These are phyloP conservation scores for Ophion obscuratus DNA, from an alignment of 2,888 invertebrate genomes.

Conservation along the genomic window DNA sequence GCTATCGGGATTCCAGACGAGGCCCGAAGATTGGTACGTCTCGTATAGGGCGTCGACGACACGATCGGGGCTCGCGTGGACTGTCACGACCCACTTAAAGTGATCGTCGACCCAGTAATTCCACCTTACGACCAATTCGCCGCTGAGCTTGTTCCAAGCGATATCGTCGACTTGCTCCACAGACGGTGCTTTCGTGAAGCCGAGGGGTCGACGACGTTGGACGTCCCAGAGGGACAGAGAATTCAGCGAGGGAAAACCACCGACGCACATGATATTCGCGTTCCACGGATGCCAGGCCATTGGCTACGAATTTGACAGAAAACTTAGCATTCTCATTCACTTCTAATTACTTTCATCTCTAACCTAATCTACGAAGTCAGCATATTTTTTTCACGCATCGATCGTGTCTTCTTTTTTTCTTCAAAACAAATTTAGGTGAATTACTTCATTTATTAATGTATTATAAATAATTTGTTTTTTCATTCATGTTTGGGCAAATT, in stretches of 20 bases:
- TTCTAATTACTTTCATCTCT: not conserved
- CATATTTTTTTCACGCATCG: not conserved
- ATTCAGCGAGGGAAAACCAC: conserved; percentile 73
- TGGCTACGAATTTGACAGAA: conserved; percentile 68
- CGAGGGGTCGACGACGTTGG: conserved; percentile 68
- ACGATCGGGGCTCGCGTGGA: conserved; percentile 74
- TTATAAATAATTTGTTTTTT: not conserved
- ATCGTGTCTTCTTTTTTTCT: not conserved
- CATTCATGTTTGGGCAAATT: no score
- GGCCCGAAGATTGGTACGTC: conserved; percentile 56
- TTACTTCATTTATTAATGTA: not conserved
- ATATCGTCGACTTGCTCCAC: conserved; percentile 72
- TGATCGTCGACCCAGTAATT: conserved; percentile 62
- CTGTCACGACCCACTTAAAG: conserved; percentile 68
- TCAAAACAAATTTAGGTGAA: not conserved
- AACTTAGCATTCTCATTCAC: not conserved
- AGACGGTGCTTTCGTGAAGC: conserved; percentile 70
- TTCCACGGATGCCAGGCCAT: conserved; percentile 79
- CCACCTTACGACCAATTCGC: conserved; percentile 80
- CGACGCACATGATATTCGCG: conserved; percentile 75
- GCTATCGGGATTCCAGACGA: conserved; percentile 76
- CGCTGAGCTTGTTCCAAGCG: conserved; percentile 77
- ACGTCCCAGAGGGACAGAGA: conserved; percentile 78
- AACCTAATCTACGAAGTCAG: not conserved
- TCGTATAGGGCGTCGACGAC: conserved; percentile 75